phyloP scores from a whole-genome alignment of 37 sponge, comb jelly and placozoan species.

The Lycopodina hypogea region DNA sequence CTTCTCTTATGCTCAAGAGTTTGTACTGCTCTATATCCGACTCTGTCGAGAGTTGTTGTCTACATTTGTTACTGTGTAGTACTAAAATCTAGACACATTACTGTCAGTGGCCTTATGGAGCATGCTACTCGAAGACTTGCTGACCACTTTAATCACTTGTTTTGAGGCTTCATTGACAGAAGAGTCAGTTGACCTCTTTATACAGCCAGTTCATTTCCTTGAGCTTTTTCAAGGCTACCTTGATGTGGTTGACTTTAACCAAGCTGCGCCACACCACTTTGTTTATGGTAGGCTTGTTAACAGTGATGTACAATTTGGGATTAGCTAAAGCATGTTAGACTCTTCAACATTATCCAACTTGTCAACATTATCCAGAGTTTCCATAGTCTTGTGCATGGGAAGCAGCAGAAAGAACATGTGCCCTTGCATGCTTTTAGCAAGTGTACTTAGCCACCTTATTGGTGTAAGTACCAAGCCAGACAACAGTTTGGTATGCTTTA shows the following conservation, averaged over 20 bases:
- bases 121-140: slow-evolving; percentile 24
- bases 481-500: slow-evolving; percentile 57
- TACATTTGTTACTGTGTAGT: slow-evolving; percentile 29
- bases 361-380: slow-evolving; percentile 29
- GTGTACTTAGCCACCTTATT: slow-evolving; percentile 47
- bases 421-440: slow-evolving; percentile 44
- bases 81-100: slow-evolving; percentile 37
- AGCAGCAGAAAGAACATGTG: slow-evolving; percentile 51
- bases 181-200: no score
- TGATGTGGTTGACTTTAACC: not conserved
- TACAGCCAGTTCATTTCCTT: slow-evolving; percentile 31
- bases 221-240: not conserved
- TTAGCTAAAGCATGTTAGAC: not conserved
- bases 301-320: slow-evolving; percentile 39
- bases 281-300: slow-evolving; percentile 38
- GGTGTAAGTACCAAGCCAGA: slow-evolving; percentile 58
- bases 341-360: not conserved
- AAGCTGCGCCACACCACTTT: slow-evolving; percentile 49
- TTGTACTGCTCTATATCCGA: slow-evolving; percentile 55
- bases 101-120: slow-evolving; percentile 30
- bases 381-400: slow-evolving; percentile 45
- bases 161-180: not conserved
- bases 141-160: not conserved
- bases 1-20: slow-evolving; percentile 19
- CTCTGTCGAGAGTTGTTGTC: not conserved